Evolutionary conservation across 2,113 vertebrate genomes (phyloP).

Genomic region (Phylloscopus trochiloides): DNA sequence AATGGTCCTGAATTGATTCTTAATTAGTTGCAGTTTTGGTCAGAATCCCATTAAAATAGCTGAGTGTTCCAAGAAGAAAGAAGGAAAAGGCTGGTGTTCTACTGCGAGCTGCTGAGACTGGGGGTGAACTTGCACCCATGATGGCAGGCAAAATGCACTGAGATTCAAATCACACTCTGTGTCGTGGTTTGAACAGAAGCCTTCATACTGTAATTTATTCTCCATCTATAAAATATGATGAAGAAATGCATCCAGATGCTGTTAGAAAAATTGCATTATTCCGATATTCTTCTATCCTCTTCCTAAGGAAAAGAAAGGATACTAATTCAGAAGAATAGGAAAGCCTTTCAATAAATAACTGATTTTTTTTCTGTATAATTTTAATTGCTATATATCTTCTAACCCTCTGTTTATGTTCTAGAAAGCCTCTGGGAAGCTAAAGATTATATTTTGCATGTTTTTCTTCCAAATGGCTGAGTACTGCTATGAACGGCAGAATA

Average conservation of each 20-base stretch:
- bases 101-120: constrained; percentile 25
- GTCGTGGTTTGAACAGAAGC: constrained; percentile 61
- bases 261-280: constrained; percentile 66
- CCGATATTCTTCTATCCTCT: constrained; percentile 33
- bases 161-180: constrained; percentile 64
- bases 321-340: constrained; percentile 59
- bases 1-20: constrained; percentile 99
- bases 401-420: constrained; percentile 45
- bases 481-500: constrained; percentile 8
- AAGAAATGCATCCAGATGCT: constrained; percentile 69
- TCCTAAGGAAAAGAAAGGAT: constrained; percentile 66
- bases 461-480: constrained; percentile 45
- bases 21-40: constrained; percentile 98
- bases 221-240: constrained; percentile 68
- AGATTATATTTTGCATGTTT: constrained; percentile 47
- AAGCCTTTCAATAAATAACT: constrained; percentile 60
- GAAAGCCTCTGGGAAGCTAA: constrained; percentile 43
- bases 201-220: constrained; percentile 68
- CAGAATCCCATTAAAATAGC: constrained; percentile 85
- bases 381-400: constrained; percentile 54
- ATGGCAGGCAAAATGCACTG: constrained; percentile 51
- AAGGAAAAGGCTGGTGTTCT: neutral
- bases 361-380: neutral
- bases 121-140: constrained; percentile 26
- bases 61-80: constrained; percentile 49